Conservation (phyloP, 2,113 vertebrate species). For the Neofelis nebulosa region DNA sequence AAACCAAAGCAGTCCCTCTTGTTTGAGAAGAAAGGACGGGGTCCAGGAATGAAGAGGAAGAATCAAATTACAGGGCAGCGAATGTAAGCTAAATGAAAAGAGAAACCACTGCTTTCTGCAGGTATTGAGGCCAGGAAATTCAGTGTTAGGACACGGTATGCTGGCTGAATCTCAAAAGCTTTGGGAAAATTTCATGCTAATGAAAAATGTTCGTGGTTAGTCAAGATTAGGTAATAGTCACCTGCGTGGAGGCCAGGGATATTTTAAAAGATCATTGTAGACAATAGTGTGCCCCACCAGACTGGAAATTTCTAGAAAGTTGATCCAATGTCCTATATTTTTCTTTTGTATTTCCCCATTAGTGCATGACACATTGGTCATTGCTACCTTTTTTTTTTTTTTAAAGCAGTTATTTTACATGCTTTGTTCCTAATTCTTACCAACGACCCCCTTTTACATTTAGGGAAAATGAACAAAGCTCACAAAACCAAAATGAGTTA, state of each 20-base stretch:
- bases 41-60: constrained; percentile 50
- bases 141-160: not conserved
- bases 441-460: not conserved
- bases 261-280: constrained; percentile 41
- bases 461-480: not conserved
- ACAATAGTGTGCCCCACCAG: not conserved
- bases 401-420: not conserved
- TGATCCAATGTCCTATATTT: not conserved
- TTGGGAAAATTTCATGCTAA: constrained; percentile 39
- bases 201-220: constrained; percentile 28
- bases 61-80: constrained; percentile 65
- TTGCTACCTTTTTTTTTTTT: not conserved
- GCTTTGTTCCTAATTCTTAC: constrained; percentile 1
- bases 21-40: constrained; percentile 68
- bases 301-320: constrained; percentile 46
- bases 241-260: not conserved
- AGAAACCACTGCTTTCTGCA: constrained; percentile 29
- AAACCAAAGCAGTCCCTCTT: constrained; percentile 60
- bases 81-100: constrained; percentile 62
- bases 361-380: not conserved
- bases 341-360: constrained; percentile 8
- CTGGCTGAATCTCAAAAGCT: not conserved
- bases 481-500: constrained; percentile 1
- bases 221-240: constrained; percentile 35
- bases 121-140: not conserved